phyloP scores from a whole-genome alignment of 2,888 invertebrate genomes.

The Zelleria hepariella region DNA sequence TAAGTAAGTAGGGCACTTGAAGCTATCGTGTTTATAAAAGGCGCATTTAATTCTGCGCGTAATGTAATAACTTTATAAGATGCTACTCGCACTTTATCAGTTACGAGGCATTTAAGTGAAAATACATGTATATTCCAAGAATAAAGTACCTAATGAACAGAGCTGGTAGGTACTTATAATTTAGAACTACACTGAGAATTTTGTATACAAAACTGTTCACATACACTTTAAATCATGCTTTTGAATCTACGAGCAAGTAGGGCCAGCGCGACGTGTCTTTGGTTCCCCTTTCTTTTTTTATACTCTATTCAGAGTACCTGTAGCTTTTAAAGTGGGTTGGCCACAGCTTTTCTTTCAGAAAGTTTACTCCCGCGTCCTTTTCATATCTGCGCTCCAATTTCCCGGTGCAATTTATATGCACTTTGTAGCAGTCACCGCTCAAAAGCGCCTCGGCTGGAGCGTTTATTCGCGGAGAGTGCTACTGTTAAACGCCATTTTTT shows the following conservation, averaged over 20 bases:
- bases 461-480: slow-evolving; percentile 58
- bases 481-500: slow-evolving; percentile 60
- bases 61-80: background rate
- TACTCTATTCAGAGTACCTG: slow-evolving; percentile 31
- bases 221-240: background rate
- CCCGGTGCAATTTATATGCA: slow-evolving; percentile 67
- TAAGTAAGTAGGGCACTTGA: too few relatives aligned
- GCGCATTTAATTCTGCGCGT: background rate
- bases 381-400: slow-evolving; percentile 64
- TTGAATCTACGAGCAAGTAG: background rate
- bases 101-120: background rate
- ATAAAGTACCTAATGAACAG: too few relatives aligned
- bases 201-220: background rate
- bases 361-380: slow-evolving; percentile 42
- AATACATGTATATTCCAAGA: background rate
- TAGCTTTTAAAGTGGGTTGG: slow-evolving; percentile 38
- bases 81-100: background rate
- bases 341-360: slow-evolving; percentile 51
- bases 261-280: background rate
- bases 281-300: slow-evolving; percentile 14
- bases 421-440: slow-evolving; percentile 57
- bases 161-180: too few relatives aligned
- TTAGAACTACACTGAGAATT: too few relatives aligned
- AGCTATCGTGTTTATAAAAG: too few relatives aligned
- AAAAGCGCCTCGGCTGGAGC: slow-evolving; percentile 49